Percentiles rank a stretch among this genome's conserved stretches.
Evolutionary conservation across 2,113 vertebrate genomes (phyloP).

Genomic region (Lophochroa leadbeateri): DNA sequence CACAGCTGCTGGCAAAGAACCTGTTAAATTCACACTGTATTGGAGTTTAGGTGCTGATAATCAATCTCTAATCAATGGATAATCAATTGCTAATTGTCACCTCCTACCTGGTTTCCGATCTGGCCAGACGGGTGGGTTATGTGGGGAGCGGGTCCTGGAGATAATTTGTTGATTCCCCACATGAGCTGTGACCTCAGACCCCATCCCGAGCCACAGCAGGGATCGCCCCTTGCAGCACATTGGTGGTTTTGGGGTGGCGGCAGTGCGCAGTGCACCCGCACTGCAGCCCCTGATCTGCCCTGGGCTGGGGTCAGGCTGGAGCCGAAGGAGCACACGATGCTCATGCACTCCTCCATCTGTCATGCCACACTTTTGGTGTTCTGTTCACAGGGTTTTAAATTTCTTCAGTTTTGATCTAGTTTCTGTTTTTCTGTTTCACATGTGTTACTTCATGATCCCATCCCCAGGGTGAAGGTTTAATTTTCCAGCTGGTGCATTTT

Average conservation of each 20-base stretch:
- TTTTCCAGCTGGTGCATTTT: background rate
- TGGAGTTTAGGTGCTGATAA: background rate
- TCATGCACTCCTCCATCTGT: background rate
- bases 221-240: background rate
- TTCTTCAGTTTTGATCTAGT: background rate
- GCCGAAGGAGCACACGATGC: background rate
- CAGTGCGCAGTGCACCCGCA: rapidly evolving
- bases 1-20: background rate
- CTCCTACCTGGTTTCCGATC: background rate
- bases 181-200: background rate
- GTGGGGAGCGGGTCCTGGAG: background rate
- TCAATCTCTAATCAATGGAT: background rate
- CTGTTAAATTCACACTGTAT: background rate
- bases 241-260: background rate
- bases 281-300: background rate
- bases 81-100: background rate
- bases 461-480: background rate
- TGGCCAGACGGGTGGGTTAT: background rate
- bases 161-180: background rate
- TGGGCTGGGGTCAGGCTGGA: background rate
- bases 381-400: background rate
- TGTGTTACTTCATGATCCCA: background rate
- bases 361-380: background rate
- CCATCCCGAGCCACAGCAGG: background rate
- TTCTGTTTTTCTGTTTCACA: background rate